Evolutionary conservation across 1,140 invertebrate species (phyloP).

Genomic region (Fragariocoptes setiger): DNA sequence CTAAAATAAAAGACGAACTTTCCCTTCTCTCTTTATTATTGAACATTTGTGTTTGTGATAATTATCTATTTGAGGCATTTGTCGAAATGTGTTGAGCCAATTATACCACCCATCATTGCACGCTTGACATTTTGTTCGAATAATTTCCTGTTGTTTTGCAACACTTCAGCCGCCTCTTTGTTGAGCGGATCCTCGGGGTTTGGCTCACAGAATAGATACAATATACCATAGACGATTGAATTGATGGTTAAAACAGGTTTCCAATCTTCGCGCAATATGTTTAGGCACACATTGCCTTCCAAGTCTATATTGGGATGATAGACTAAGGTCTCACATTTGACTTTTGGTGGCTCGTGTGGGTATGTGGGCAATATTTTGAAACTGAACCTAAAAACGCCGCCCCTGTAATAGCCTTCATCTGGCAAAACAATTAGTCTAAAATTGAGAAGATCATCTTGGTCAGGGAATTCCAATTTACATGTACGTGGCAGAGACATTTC

Average conservation of each 20-base stretch:
- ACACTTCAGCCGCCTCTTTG: conserved; percentile 90
- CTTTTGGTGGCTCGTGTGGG: conserved; percentile 79
- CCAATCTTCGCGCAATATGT: conserved; percentile 89
- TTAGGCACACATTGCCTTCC: conserved; percentile 73
- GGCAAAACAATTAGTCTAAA: conserved; percentile 87
- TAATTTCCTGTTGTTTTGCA: conserved; percentile 63
- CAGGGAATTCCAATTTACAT: conserved; percentile 75
- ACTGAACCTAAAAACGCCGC: conserved; percentile 73
- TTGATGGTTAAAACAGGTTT: conserved; percentile 92
- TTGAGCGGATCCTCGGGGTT: conserved; percentile 94
- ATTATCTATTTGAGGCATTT: conserved; percentile 86
- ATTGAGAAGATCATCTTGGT: conserved; percentile 73
- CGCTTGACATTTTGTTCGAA: conserved; percentile 81
- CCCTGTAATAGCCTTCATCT: conserved; percentile 87
- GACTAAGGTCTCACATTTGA: conserved; percentile 49
- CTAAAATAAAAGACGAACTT: no score
- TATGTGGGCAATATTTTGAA: conserved; percentile 91
- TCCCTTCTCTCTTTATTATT: no score
- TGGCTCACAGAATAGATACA: conserved; percentile 91
- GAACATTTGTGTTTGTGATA: no score
- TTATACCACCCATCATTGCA: conserved; percentile 73
- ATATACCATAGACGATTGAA: conserved; percentile 85
- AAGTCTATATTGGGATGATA: conserved; percentile 86
- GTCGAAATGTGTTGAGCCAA: conserved; percentile 72
- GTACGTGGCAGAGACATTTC: conserved; percentile 89